Evolutionary conservation across 2,797 vertebrate species (phyloP).

Genomic region (Eremophila alpestris): DNA sequence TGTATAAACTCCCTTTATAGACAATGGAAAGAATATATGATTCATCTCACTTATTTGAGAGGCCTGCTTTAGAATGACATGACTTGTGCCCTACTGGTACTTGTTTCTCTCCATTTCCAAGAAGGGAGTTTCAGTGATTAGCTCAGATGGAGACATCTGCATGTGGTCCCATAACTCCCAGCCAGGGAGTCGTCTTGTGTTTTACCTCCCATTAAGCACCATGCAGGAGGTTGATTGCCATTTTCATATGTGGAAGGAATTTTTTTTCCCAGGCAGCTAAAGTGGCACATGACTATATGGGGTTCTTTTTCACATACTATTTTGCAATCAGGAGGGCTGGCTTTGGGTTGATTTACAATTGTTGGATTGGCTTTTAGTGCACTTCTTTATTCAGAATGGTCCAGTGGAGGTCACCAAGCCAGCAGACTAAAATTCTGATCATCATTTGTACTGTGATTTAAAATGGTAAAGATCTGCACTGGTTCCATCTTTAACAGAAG

Average conservation of each 20-base stretch:
- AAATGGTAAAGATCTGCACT: background rate
- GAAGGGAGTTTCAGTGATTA: slow-evolving; percentile 60
- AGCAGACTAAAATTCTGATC: slow-evolving; percentile 11
- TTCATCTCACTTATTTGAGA: slow-evolving; percentile 18
- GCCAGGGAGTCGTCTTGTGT: slow-evolving; percentile 48
- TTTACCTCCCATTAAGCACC: slow-evolving; percentile 69
- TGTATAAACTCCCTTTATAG: background rate
- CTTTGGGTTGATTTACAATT: slow-evolving; percentile 47
- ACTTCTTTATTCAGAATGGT: slow-evolving; percentile 22
- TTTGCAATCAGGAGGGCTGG: slow-evolving; percentile 43
- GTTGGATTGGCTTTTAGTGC: slow-evolving; percentile 22
- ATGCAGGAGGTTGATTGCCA: slow-evolving; percentile 58
- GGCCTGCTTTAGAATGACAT: background rate
- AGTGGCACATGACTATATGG: slow-evolving; percentile 3
- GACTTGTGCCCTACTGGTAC: slow-evolving; percentile 4
- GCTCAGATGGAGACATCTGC: slow-evolving; percentile 58
- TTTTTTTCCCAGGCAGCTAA: slow-evolving; percentile 29
- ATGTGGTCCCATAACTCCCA: slow-evolving; percentile 56
- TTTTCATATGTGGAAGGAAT: slow-evolving; percentile 50
- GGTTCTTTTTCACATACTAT: slow-evolving; percentile 13
- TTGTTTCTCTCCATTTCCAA: slow-evolving; percentile 46
- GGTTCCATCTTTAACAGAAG: background rate
- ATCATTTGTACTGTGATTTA: slow-evolving; percentile 4
- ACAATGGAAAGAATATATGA: background rate
- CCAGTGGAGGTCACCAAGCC: background rate